Evolutionary conservation across 2,888 invertebrate species (phyloP), one percentile per base, ranked within the genome.

Genomic region (Leptinotarsa juncta): DNA sequence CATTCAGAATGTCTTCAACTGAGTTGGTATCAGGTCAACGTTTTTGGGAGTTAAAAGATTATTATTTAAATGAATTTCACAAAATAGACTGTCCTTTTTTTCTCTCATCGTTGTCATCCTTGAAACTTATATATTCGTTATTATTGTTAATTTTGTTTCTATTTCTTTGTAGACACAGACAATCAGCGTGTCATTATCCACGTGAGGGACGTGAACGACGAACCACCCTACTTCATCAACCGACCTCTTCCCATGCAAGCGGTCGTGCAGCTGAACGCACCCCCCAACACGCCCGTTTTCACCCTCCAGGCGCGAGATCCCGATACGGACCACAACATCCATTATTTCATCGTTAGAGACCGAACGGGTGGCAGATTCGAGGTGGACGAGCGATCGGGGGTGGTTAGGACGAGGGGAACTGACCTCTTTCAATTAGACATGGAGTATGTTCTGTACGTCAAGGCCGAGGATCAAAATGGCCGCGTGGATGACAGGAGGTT

Each of bases 271-370:
- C 91, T 97, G 71, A 98, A 98, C 87, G 97, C 98, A 4, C 95
- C 97, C 4, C 95, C 97, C 55, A 98, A 97, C 87, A 97, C 97
- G 0, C 97, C 96, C 5, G 97, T 98, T 4, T 98, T 97, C 89
- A 97, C 97, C n/a, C 92, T 99, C 42, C 97, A 97, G 87, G 99
- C 99, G 18, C 90, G 97, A 80, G 98, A 99, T 88, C 98, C 98
- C 3, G 97, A 98, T 86, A 97, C 97, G 1, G 97, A 97, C 89
- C 96, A 97, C 87, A 96, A 96, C 86, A 97, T 98, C 79, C 97
- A 97, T 87, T 97, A 98, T 88, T 97, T 97, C 89, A 97, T 98
- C 82, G 96, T 97, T 48, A 91, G 98, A 82, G 97, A 97, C 88
- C 90, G 97, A 82, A 97, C 94, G 0, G 94, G 94, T 0, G 93